Percentiles rank a stretch among this genome's conserved stretches.
These are phyloP conservation scores for Dynastes hyllus DNA, from an alignment of 2,888 invertebrate genomes.

Conservation along the genomic window DNA sequence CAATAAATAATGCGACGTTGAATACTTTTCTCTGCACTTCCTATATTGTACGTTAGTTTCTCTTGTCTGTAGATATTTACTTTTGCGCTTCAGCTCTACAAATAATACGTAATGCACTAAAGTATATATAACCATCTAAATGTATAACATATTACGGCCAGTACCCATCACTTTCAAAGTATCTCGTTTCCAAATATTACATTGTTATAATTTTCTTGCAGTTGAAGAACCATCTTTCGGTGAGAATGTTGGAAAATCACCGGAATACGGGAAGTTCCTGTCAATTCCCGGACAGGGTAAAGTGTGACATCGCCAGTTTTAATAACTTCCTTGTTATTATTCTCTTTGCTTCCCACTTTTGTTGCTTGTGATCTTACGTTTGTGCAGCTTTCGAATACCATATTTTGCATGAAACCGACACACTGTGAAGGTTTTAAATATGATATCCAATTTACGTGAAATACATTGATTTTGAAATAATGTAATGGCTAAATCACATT, in stretches of 20 bases:
- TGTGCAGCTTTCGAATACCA: not conserved
- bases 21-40: not conserved
- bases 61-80: not conserved
- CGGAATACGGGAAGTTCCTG: slow-evolving; percentile 71
- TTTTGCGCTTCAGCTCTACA: slow-evolving; percentile 12
- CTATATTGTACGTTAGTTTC: not conserved
- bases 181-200: not conserved
- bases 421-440: not conserved
- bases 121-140: not conserved
- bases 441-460: not conserved
- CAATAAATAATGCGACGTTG: no score
- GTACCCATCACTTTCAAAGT: not conserved
- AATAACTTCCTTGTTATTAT: slow-evolving; percentile 56
- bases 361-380: slow-evolving; percentile 16
- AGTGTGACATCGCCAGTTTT: slow-evolving; percentile 42
- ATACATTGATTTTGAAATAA: no score
- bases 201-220: slow-evolving; percentile 61
- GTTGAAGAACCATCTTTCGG: slow-evolving; percentile 68
- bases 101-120: not conserved
- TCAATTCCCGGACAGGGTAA: slow-evolving; percentile 71
- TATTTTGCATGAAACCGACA: slow-evolving; percentile 11
- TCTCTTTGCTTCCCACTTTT: slow-evolving; percentile 23
- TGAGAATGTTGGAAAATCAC: slow-evolving; percentile 64
- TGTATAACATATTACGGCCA: not conserved
- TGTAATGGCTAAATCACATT: not conserved